These are phyloP conservation scores for Hartigia nigra DNA, from an alignment of 2,888 invertebrate species.

Conservation along the genomic window DNA sequence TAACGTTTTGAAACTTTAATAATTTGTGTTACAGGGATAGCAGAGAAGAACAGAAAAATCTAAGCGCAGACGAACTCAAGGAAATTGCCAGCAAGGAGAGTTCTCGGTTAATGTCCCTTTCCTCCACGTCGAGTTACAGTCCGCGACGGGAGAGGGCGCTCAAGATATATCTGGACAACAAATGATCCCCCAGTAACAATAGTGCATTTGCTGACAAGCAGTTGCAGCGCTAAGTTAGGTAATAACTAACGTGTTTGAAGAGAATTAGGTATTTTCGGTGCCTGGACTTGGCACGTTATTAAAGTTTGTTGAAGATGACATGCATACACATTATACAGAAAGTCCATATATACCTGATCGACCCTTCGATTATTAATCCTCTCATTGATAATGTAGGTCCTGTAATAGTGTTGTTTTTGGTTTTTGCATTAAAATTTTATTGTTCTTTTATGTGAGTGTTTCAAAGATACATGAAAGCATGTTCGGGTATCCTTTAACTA, in stretches of 20 bases:
- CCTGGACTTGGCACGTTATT: slow-evolving; percentile 18
- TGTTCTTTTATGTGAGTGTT: background rate
- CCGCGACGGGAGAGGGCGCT: slow-evolving; percentile 77
- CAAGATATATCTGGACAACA: slow-evolving; percentile 77
- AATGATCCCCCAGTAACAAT: slow-evolving; percentile 47
- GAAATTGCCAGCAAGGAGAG: slow-evolving; percentile 74
- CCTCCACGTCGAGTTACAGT: slow-evolving; percentile 67
- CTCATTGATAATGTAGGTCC: slow-evolving; percentile 33
- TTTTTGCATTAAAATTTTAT: background rate
- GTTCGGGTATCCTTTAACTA: background rate
- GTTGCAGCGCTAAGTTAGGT: slow-evolving; percentile 21
- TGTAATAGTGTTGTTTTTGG: background rate
- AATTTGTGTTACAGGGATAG: slow-evolving; percentile 69
- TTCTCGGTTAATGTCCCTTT: slow-evolving; percentile 14
- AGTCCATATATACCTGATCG: slow-evolving; percentile 1
- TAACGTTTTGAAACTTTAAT: background rate
- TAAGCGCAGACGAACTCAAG: slow-evolving; percentile 72
- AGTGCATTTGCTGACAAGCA: slow-evolving; percentile 28
- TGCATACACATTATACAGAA: background rate
- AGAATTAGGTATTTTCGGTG: slow-evolving; percentile 33
- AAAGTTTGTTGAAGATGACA: slow-evolving; percentile 4
- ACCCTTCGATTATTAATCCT: slow-evolving; percentile 35
- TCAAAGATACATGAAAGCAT: background rate
- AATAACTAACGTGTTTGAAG: slow-evolving; percentile 28
- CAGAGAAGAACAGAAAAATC: slow-evolving; percentile 70